These are phyloP conservation scores for Lepus europaeus DNA, from an alignment of 2,113 vertebrate genomes.

Conservation along the genomic window DNA sequence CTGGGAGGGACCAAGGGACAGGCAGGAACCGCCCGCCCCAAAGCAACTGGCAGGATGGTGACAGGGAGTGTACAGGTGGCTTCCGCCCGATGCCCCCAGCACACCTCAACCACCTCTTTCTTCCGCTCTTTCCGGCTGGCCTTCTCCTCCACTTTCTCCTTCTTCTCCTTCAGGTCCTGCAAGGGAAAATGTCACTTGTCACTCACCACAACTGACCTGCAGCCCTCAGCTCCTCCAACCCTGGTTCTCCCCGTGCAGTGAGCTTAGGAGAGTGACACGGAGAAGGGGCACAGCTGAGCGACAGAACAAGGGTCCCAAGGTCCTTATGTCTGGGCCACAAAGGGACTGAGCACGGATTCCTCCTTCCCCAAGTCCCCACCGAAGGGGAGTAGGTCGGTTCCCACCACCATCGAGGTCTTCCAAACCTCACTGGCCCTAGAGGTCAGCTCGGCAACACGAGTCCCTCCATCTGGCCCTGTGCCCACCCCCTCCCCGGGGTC, in stretches of 20 bases:
- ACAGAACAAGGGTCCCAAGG: background rate
- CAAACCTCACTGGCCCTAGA: conserved; percentile 47
- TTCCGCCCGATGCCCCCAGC: background rate
- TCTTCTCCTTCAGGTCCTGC: conserved; percentile 90
- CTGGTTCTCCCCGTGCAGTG: background rate
- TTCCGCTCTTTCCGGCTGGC: conserved; percentile 88
- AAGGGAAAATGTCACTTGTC: conserved; percentile 58
- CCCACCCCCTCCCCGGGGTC: conserved; percentile 50
- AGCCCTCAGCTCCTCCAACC: background rate
- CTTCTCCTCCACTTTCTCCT: conserved; percentile 89
- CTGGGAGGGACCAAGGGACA: background rate
- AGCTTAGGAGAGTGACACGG: background rate
- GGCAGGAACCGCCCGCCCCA: background rate
- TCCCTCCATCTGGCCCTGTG: conserved; percentile 62
- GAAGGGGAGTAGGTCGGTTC: background rate
- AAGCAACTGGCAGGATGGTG: background rate
- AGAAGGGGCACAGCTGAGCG: background rate
- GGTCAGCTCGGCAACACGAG: conserved; percentile 78
- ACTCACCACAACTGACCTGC: background rate
- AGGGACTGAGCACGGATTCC: background rate
- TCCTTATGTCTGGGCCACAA: background rate
- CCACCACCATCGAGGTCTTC: conserved; percentile 49
- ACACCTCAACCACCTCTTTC: conserved; percentile 89
- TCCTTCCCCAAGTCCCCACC: background rate
- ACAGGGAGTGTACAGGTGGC: background rate